These are phyloP conservation scores for Pogonomyrmex californicus DNA, from an alignment of 1,140 invertebrate genomes.

Conservation along the genomic window DNA sequence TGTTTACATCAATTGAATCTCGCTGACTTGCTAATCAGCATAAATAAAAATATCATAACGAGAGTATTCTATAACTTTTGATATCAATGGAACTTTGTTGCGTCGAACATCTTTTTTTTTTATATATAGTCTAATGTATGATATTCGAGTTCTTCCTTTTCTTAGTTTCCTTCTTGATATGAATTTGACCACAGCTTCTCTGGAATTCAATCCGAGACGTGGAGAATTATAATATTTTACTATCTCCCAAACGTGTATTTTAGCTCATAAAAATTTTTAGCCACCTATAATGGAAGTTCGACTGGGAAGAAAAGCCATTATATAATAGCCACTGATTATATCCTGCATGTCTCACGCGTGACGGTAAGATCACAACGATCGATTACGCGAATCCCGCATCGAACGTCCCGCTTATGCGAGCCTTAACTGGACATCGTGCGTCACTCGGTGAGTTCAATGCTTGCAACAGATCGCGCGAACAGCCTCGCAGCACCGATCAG, in stretches of 20 bases:
- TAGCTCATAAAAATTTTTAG: neutral
- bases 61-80: neutral
- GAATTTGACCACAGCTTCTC: neutral
- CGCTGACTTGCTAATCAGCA: neutral
- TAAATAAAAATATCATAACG: neutral
- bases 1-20: neutral
- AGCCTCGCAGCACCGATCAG: slow-evolving; percentile 56
- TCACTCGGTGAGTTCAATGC: slow-evolving; percentile 73
- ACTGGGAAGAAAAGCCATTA: slow-evolving; percentile 1
- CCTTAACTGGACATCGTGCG: slow-evolving; percentile 65
- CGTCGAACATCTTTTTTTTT: neutral
- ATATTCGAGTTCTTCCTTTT: neutral
- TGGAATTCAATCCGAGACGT: neutral
- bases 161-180: neutral
- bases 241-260: neutral
- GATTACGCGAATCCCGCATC: slow-evolving; percentile 59
- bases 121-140: neutral
- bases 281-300: neutral
- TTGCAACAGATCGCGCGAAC: slow-evolving; percentile 68
- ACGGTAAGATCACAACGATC: slow-evolving; percentile 40
- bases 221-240: neutral
- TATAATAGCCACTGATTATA: slow-evolving; percentile 26
- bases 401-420: slow-evolving; percentile 34
- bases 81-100: neutral
- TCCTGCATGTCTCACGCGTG: slow-evolving; percentile 1